Evolutionary conservation across 2,797 vertebrate species (phyloP).

Genomic region (Hippoglossus hippoglossus): DNA sequence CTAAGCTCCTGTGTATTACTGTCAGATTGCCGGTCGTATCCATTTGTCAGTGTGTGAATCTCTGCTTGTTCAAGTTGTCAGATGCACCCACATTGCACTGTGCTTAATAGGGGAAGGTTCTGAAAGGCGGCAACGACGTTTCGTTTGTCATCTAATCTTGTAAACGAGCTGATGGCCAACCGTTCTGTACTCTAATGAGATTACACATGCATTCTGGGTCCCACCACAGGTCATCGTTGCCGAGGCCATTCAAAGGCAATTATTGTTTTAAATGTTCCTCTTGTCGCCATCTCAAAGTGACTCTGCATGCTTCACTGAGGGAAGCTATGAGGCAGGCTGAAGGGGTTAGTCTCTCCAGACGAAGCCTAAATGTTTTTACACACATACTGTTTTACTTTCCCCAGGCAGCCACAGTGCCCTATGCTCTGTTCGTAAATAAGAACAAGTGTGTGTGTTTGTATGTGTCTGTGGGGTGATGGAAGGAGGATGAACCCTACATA

Average conservation of each 20-base stretch:
- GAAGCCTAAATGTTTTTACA: slow-evolving; percentile 56
- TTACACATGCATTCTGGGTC: slow-evolving; percentile 85
- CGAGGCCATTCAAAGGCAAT: slow-evolving; percentile 80
- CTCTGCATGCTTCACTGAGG: slow-evolving; percentile 31
- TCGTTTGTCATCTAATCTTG: slow-evolving; percentile 85
- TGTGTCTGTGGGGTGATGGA: slow-evolving; percentile 12
- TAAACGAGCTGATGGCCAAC: slow-evolving; percentile 85
- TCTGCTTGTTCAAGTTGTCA: slow-evolving; percentile 28
- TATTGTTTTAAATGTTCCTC: slow-evolving; percentile 81
- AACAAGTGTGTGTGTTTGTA: slow-evolving; percentile 1
- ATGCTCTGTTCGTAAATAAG: slow-evolving; percentile 15
- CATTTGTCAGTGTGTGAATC: slow-evolving; percentile 13
- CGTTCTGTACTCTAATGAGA: slow-evolving; percentile 83
- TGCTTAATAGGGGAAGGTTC: slow-evolving; percentile 78
- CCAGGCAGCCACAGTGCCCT: slow-evolving; percentile 13
- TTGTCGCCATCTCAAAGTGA: slow-evolving; percentile 49
- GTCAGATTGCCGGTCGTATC: background rate
- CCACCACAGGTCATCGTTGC: slow-evolving; percentile 81
- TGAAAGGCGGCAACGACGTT: slow-evolving; percentile 67
- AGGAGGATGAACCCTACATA: slow-evolving; percentile 7
- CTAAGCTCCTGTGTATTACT: background rate
- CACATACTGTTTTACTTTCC: slow-evolving; percentile 47
- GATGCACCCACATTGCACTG: slow-evolving; percentile 32
- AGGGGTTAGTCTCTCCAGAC: slow-evolving; percentile 37
- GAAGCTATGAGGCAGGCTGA: slow-evolving; percentile 40